phyloP scores from a whole-genome alignment of 2,888 invertebrate species.

The Pollenia amentaria region DNA sequence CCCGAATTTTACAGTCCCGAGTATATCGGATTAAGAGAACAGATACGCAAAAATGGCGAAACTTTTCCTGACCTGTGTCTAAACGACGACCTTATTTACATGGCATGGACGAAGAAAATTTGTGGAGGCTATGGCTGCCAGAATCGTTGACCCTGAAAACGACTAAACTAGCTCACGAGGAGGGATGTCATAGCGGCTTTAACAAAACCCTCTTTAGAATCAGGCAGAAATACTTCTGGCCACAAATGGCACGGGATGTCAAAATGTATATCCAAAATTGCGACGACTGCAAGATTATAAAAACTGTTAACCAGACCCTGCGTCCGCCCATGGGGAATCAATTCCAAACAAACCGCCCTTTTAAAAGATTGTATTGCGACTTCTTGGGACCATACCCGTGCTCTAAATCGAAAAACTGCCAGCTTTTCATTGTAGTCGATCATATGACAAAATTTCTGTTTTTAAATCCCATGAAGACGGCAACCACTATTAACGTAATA shows the following conservation, averaged over 20 bases:
- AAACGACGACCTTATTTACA: slow-evolving; percentile 15
- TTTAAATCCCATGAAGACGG: slow-evolving; percentile 17
- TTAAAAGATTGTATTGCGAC: not conserved
- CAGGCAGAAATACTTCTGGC: slow-evolving; percentile 35
- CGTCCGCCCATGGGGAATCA: slow-evolving; percentile 27
- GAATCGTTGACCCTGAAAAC: not conserved
- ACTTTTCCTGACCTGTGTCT: slow-evolving; percentile 11
- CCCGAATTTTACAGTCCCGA: slow-evolving; percentile 21
- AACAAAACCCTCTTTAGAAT: slow-evolving; percentile 23
- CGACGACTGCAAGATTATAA: slow-evolving; percentile 14
- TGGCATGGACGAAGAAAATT: slow-evolving; percentile 39
- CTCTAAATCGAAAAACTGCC: not conserved
- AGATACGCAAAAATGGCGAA: not conserved
- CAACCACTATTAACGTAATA: slow-evolving; percentile 18
- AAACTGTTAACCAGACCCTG: not conserved
- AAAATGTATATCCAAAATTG: not conserved
- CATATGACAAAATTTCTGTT: not conserved
- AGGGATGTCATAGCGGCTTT: slow-evolving; percentile 44
- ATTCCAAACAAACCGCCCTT: not conserved
- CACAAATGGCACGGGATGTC: no score
- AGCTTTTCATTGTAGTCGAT: slow-evolving; percentile 9
- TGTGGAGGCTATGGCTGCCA: slow-evolving; percentile 50
- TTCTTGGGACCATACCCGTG: slow-evolving; percentile 35
- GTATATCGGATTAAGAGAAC: slow-evolving; percentile 9
- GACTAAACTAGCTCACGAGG: slow-evolving; percentile 24